A percentile compares a stretch with the other conserved stretches of the same genome.
These are phyloP conservation scores for Pantherophis alleghaniensis DNA, from an alignment of 2,797 vertebrate species.

Conservation along the genomic window DNA sequence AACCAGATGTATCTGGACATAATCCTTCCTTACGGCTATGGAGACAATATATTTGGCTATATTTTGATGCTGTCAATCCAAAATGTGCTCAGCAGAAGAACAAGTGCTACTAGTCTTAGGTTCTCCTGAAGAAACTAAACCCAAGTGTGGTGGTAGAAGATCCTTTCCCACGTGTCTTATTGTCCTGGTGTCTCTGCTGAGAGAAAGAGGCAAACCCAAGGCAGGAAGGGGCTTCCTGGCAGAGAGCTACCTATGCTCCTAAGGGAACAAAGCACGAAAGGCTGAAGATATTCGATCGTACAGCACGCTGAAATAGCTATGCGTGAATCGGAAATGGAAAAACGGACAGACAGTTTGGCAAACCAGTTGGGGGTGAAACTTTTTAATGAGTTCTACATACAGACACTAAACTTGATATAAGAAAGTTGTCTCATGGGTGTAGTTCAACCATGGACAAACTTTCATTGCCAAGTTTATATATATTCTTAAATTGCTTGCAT, in stretches of 20 bases:
- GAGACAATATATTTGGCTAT: too few species aligned
- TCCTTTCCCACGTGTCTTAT: neutral
- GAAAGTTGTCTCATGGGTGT: neutral
- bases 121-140: neutral
- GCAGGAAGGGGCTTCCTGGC: neutral
- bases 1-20: too few species aligned
- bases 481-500: neutral
- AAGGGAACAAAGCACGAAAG: constrained; percentile 31
- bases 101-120: too few species aligned
- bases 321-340: constrained; percentile 21
- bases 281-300: constrained; percentile 16
- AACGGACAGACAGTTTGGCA: neutral
- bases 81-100: neutral
- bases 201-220: constrained; percentile 30
- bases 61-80: too few species aligned
- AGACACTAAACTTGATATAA: neutral
- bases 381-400: neutral
- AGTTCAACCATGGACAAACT: neutral
- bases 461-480: neutral
- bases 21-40: too few species aligned
- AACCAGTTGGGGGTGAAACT: constrained; percentile 13
- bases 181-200: neutral
- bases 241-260: constrained; percentile 26
- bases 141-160: neutral
- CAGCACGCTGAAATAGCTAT: neutral